Evolutionary conservation across 2,888 invertebrate species (phyloP), one percentile per base, ranked within the genome.

Genomic region (Dynastes hyllus): DNA sequence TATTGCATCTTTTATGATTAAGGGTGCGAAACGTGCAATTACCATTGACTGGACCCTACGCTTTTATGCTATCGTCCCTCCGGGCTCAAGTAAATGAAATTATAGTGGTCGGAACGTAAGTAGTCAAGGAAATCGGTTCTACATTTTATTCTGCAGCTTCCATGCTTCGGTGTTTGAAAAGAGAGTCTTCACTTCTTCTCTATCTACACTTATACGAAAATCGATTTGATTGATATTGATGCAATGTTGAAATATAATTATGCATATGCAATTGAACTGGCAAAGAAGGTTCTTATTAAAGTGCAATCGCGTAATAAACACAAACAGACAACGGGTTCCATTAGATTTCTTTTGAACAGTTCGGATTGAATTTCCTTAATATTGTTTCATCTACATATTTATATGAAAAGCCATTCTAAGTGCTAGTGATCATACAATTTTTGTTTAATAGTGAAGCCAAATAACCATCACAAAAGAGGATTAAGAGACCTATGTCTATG

Each of bases 21-120:
- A 82, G 81, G 81, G 79, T 78, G 79, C 69, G 65, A 79, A 82
- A 78, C 82, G 76, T 80, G 80, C 81, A 82, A 82, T 82, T 82
- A 82, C 78, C 79, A 79, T 69, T 79, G 81, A 80, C 81, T 78
- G 78, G 78, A 81, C 80, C 79, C 81, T 66, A 80, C 78, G 79
- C 80, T 81, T 80, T 81, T 76, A 79, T 77, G 63, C 78, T 63
- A 78, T 80, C 69, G 78, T 81, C 81, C 81, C 80, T 80, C 79
- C 78, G 82, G 82, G 81, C 80, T 78, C 77, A 63, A 79, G 80
- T 77, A 78, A 69, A 78, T 80, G 79, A 80, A 82, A 82, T 82
- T 82, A 82, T 81, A 82, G 81, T 80, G 80, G 79, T 80, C 69
- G 82, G 65, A 27, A 40, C 40, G 76, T 78, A 78, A 78, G 78